phyloP scores from a whole-genome alignment of 2,888 invertebrate species.

The Hirtodrosophila duncani region DNA sequence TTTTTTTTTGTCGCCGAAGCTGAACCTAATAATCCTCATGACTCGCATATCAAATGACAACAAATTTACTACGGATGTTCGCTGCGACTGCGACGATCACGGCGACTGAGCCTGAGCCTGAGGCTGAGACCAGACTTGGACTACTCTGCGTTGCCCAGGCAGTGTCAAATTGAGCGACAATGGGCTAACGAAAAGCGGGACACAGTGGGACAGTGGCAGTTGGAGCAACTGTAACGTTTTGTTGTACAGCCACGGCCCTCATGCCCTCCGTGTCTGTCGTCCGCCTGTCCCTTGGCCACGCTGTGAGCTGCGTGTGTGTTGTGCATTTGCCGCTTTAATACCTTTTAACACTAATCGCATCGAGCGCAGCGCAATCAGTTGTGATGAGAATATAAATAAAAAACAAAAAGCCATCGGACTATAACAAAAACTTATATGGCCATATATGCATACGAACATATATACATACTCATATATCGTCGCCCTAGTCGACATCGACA shows the following conservation, averaged over 20 bases:
- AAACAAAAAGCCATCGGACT: constrained; percentile 37
- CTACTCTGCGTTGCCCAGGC: constrained; percentile 30
- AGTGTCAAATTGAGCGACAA: constrained; percentile 74
- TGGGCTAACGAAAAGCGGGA: constrained; percentile 56
- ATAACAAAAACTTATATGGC: constrained; percentile 39
- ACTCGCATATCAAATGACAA: constrained; percentile 74
- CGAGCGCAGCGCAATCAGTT: constrained; percentile 76
- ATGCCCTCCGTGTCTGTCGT: background rate
- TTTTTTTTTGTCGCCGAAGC: constrained; percentile 38
- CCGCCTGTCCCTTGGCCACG: constrained; percentile 16
- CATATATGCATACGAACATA: constrained; percentile 18
- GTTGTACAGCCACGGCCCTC: constrained; percentile 34
- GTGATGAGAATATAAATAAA: constrained; percentile 78
- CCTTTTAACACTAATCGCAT: constrained; percentile 78
- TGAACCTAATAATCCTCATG: constrained; percentile 73
- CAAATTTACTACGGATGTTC: constrained; percentile 68
- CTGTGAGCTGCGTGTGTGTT: constrained; percentile 54
- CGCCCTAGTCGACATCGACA: constrained; percentile 57
- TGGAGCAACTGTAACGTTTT: constrained; percentile 70
- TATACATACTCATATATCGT: constrained; percentile 42
- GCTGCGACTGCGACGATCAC: constrained; percentile 15
- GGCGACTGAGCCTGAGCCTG: background rate
- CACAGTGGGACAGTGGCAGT: constrained; percentile 73
- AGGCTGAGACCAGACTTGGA: background rate
- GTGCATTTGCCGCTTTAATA: constrained; percentile 79